A percentile compares a stretch with the other conserved stretches of the same genome.
phyloP scores from a whole-genome alignment of 1,140 invertebrate species.

The Eurosta solidaginis region DNA sequence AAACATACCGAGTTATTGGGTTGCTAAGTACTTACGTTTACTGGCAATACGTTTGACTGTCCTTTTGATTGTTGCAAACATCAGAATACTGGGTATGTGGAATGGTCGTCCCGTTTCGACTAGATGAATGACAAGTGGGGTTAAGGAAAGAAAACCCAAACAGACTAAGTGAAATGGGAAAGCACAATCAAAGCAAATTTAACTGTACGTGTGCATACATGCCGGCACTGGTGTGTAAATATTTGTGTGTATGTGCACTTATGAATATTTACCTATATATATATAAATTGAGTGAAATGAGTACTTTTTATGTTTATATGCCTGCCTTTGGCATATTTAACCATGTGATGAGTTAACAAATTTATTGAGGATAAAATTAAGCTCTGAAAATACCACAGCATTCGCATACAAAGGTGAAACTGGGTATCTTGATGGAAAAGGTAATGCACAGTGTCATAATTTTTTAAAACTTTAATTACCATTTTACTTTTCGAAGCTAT shows the following conservation, averaged over 20 bases:
- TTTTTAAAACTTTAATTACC: too few relatives aligned
- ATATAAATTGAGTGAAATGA: background rate
- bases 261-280: background rate
- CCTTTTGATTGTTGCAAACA: background rate
- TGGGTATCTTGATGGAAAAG: background rate
- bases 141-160: background rate
- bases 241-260: background rate
- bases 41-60: background rate
- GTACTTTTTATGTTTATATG: background rate
- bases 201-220: constrained; percentile 5
- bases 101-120: background rate
- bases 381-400: background rate
- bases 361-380: constrained; percentile 23
- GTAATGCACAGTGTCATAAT: too few relatives aligned
- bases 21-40: background rate
- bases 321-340: background rate
- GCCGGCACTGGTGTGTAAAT: background rate
- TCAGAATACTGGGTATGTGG: background rate
- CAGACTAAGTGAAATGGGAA: constrained; percentile 3
- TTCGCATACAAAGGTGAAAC: background rate
- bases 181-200: constrained; percentile 16
- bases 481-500: too few relatives aligned
- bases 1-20: background rate
- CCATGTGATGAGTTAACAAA: constrained; percentile 17
- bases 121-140: background rate